phyloP scores from a whole-genome alignment of 2,113 vertebrate species.

The Balaeniceps rex region DNA sequence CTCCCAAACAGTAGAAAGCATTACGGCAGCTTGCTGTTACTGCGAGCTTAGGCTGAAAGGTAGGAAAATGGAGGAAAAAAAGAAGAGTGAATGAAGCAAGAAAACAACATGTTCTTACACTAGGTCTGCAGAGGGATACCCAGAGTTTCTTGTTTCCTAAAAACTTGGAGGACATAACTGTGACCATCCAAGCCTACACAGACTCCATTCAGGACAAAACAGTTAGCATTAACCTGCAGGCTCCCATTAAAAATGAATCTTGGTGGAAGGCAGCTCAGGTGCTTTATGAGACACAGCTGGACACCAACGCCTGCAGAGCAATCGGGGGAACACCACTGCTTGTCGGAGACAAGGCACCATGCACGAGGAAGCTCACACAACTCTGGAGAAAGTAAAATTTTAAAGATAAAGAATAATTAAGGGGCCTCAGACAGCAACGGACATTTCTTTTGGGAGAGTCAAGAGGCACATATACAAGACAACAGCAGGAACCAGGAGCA shows the following conservation, averaged over 20 bases:
- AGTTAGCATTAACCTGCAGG: not conserved
- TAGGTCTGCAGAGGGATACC: not conserved
- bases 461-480: not conserved
- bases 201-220: not conserved
- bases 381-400: not conserved
- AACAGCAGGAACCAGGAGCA: not conserved
- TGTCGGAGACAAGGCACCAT: not conserved
- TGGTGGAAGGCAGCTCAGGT: not conserved
- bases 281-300: not conserved
- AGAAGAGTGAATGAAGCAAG: not conserved
- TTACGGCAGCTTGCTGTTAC: not conserved
- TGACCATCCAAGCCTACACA: not conserved
- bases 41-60: not conserved
- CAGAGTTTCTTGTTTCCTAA: not conserved
- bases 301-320: not conserved
- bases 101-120: not conserved
- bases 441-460: not conserved
- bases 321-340: fast-evolving
- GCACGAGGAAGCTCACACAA: not conserved
- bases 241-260: not conserved
- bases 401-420: not conserved
- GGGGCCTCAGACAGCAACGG: not conserved
- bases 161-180: not conserved
- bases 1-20: not conserved
- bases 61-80: not conserved